phyloP scores from a whole-genome alignment of 2,797 vertebrate genomes.

The Bradypodion pumilum region DNA sequence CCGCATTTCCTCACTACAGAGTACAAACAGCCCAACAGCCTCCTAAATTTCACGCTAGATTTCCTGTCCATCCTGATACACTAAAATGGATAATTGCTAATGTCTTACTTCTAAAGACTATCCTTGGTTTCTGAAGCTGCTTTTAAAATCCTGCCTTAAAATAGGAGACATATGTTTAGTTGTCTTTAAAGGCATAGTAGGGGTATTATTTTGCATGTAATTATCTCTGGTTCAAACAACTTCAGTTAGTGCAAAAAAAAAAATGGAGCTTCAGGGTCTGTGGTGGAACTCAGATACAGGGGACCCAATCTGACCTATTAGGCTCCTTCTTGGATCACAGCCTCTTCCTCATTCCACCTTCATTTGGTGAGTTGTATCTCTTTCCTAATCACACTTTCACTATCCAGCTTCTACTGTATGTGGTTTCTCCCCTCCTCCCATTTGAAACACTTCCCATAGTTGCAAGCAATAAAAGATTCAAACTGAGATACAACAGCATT shows the following conservation, averaged over 20 bases:
- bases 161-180: background rate
- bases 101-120: slow-evolving; percentile 56
- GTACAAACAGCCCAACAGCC: slow-evolving; percentile 68
- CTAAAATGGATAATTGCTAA: slow-evolving; percentile 67
- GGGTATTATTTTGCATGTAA: background rate
- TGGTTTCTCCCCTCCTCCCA: too few relatives aligned
- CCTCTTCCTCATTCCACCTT: too few relatives aligned
- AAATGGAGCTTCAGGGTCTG: too few relatives aligned
- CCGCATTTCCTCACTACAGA: slow-evolving; percentile 65
- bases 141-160: slow-evolving; percentile 60
- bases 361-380: too few relatives aligned
- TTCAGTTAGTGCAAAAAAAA: too few relatives aligned
- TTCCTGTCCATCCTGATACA: slow-evolving; percentile 63
- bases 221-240: background rate
- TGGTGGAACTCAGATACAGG: background rate
- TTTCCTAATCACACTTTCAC: too few relatives aligned
- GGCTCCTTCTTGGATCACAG: too few relatives aligned
- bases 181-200: background rate
- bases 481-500: too few relatives aligned
- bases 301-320: too few relatives aligned
- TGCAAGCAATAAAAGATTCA: too few relatives aligned
- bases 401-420: too few relatives aligned
- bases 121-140: slow-evolving; percentile 37
- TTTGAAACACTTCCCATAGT: too few relatives aligned
- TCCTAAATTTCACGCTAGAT: slow-evolving; percentile 73